phyloP scores from a whole-genome alignment of 2,113 vertebrate genomes.

The Galbula dea region DNA sequence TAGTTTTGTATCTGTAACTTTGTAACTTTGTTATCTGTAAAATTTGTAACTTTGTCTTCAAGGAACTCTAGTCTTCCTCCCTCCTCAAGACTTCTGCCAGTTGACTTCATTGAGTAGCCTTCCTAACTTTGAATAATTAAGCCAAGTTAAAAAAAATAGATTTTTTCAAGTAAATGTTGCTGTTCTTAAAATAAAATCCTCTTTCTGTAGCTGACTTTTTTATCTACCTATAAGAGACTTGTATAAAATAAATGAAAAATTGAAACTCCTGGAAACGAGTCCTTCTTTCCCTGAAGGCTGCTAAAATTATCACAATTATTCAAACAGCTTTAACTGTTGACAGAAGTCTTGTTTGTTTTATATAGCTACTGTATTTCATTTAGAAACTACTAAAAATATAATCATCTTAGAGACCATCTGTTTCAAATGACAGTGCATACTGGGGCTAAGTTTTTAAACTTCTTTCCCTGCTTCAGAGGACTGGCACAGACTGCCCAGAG shows the following conservation, averaged over 20 bases:
- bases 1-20: not conserved
- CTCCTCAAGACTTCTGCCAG: not conserved
- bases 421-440: conserved; percentile 1
- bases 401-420: conserved; percentile 40
- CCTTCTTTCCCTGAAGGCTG: not conserved
- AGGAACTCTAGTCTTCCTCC: not conserved
- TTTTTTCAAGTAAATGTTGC: not conserved
- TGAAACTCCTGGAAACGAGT: not conserved
- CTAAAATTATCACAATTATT: conserved; percentile 13
- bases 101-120: not conserved
- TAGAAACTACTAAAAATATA: conserved; percentile 53
- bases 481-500: too few species aligned
- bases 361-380: conserved; percentile 28
- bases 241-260: not conserved
- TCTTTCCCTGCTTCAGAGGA: not conserved
- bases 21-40: too few species aligned
- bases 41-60: not conserved
- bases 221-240: not conserved
- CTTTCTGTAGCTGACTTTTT: not conserved
- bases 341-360: conserved; percentile 43
- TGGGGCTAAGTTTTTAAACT: not conserved
- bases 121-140: not conserved
- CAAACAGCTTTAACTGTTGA: conserved; percentile 1
- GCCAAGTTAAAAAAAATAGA: not conserved
- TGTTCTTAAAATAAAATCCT: not conserved